Evolutionary conservation across 1,140 invertebrate species (phyloP), one percentile per base, ranked within the genome.

Genomic region (Trialeurodes vaporariorum): DNA sequence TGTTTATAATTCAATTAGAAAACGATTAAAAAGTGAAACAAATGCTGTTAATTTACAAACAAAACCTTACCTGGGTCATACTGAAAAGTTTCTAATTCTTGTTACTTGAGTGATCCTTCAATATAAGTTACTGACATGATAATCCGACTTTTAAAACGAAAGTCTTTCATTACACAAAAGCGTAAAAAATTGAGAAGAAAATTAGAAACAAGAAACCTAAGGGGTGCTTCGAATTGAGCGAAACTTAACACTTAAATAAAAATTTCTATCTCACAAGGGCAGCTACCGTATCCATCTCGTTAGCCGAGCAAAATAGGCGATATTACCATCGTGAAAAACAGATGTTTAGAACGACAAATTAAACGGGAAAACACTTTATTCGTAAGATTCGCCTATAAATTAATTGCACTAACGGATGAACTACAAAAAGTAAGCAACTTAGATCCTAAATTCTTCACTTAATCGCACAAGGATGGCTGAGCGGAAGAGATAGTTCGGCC

Each of bases 61-160:
- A 9, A 49, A 49, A 9, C 34, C 34, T 49, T 49, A 49, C 34
- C 34, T 49, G 34, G 17, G 34, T 49, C 34, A 49, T 49, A 49
- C 58, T 68, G 25, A 34, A 49, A 58, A 17, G 64, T 59, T 66
- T 59, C 68, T 71, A 64, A 40, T 61, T 67, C 34, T 49, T 49
- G 34, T 17, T 49, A 49, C 34, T 49, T 17, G n/a, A n/a, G n/a
- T n/a, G n/a, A n/a, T n/a, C n/a, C n/a, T n/a, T n/a, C n/a, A n/a
- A n/a, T n/a, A n/a, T n/a, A n/a, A n/a, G n/a, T n/a, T n/a, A n/a
- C n/a, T n/a, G n/a, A n/a, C n/a, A n/a, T n/a, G 26, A n/a, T n/a
- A n/a, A n/a, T n/a, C n/a, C n/a, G n/a, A n/a, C n/a, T n/a, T n/a
- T n/a, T n/a, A n/a, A n/a, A 60, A 63, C 34, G 27, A 65, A 67